Conservation (phyloP, 2,113 vertebrate genomes). For the Mus musculus region DNA sequence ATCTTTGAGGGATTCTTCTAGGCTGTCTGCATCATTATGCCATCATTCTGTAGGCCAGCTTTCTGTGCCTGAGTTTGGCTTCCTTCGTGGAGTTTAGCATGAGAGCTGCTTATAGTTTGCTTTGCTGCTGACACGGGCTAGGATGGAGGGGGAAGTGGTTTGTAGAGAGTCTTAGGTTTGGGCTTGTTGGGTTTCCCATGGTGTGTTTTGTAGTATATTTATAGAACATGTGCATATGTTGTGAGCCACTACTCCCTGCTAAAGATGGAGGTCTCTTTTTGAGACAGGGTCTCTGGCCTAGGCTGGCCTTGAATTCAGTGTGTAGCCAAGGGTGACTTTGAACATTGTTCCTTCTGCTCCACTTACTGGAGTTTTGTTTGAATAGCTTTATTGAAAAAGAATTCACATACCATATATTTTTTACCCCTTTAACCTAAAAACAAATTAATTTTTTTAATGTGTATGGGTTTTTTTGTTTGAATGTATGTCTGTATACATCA, state of each 20-base stretch:
- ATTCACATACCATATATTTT: not conserved
- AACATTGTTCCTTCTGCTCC: not conserved
- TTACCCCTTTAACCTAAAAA: not conserved
- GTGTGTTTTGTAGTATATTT: not conserved
- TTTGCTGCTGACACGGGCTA: not conserved
- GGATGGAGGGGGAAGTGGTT: not conserved
- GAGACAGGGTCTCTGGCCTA: not conserved
- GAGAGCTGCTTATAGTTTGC: conserved; percentile 4
- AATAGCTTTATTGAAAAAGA: not conserved
- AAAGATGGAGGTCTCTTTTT: not conserved
- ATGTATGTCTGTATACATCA: not conserved
- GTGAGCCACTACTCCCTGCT: not conserved
- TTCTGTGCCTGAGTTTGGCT: not conserved
- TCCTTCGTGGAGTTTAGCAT: not conserved
- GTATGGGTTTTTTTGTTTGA: not conserved
- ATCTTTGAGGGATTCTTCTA: not conserved
- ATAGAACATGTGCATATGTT: not conserved
- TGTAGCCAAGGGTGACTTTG: not conserved
- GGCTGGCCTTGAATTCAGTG: not conserved
- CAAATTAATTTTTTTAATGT: not conserved
- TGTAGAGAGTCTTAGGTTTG: not conserved
- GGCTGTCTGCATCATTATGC: not conserved
- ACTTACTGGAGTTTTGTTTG: not conserved
- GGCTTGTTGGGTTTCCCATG: not conserved
- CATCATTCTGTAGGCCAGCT: not conserved